These are phyloP conservation scores for Oscarella lobularis DNA, from an alignment of 37 sponge, comb jelly and placozoan genomes.

Conservation along the genomic window DNA sequence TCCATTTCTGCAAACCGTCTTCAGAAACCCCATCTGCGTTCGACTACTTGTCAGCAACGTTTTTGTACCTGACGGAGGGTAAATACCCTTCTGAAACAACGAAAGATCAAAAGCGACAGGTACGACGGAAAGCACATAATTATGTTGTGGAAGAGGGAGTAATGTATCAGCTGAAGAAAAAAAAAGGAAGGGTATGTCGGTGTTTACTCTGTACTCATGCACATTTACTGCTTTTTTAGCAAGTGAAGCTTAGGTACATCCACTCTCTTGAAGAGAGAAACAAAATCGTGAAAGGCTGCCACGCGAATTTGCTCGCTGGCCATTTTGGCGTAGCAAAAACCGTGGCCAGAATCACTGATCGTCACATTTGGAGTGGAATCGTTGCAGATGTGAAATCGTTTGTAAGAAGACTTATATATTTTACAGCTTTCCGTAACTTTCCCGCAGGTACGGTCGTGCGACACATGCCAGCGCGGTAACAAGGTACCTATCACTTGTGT, in stretches of 20 bases:
- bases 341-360: slow-evolving; percentile 1
- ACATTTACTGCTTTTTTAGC: background rate
- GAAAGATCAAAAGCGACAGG: too few species aligned
- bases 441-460: slow-evolving; percentile 5
- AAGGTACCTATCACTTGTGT: slow-evolving; percentile 12
- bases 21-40: too few species aligned
- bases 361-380: slow-evolving; percentile 16
- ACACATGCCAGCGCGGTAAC: slow-evolving; percentile 17
- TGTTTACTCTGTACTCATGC: too few species aligned
- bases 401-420: too few species aligned
- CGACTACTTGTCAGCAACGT: too few species aligned
- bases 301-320: background rate
- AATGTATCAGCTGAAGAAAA: too few species aligned
- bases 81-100: too few species aligned
- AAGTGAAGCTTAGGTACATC: background rate
- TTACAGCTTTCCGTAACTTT: background rate
- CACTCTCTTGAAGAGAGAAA: background rate
- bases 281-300: slow-evolving; percentile 13
- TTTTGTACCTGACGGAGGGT: too few species aligned
- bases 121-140: background rate
- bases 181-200: too few species aligned
- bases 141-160: too few species aligned
- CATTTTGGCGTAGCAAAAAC: slow-evolving; percentile 11
- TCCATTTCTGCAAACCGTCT: too few species aligned
- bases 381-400: slow-evolving; percentile 8